Evolutionary conservation across 1,140 invertebrate genomes (phyloP).

Genomic region (Rhopalosiphum padi): DNA sequence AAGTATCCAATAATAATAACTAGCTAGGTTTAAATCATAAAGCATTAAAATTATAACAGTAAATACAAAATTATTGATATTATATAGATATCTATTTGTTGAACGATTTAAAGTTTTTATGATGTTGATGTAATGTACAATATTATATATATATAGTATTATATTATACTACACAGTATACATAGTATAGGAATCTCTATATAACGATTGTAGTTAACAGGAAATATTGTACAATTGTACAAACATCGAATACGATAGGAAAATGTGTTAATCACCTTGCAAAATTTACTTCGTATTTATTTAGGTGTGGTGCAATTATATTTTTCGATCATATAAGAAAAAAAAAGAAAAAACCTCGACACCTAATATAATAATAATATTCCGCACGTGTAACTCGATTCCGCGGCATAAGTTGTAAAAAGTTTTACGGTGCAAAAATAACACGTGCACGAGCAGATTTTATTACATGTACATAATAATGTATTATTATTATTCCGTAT

Average conservation of each 20-base stretch:
- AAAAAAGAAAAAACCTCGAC: neutral
- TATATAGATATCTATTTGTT: neutral
- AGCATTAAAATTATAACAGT: neutral
- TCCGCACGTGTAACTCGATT: constrained; percentile 1
- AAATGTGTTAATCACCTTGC: neutral
- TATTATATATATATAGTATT: neutral
- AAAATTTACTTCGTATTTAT: neutral
- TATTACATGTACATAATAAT: neutral
- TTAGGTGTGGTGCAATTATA: neutral
- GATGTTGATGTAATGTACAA: neutral
- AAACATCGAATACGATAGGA: neutral
- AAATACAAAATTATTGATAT: neutral
- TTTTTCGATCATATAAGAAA: neutral
- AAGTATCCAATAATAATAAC: neutral
- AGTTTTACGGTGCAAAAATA: neutral
- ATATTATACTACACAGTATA: too few species aligned
- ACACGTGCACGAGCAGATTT: neutral
- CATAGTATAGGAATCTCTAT: neutral
- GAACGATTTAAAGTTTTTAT: neutral
- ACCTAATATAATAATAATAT: constrained; percentile 19
- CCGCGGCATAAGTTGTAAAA: neutral
- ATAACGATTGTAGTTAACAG: neutral
- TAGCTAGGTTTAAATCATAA: neutral
- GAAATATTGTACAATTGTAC: neutral
- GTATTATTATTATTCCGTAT: neutral